Evolutionary conservation across 2,113 vertebrate species (phyloP).

Genomic region (Rhynchopsitta pachyrhyncha): DNA sequence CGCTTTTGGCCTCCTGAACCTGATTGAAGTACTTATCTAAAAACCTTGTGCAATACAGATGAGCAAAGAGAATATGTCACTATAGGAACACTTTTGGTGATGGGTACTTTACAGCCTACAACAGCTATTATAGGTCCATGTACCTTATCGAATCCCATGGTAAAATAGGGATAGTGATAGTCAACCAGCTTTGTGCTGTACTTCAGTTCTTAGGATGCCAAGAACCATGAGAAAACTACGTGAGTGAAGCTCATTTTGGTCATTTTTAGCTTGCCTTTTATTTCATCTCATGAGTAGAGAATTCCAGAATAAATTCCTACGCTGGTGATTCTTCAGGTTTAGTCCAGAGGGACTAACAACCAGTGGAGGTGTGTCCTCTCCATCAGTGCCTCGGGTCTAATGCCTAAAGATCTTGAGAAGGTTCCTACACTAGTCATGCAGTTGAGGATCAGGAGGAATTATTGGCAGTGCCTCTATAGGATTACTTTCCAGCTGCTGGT

Average conservation of each 20-base stretch:
- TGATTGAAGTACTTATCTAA: not conserved
- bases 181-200: not conserved
- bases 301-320: not conserved
- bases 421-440: not conserved
- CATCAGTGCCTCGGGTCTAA: accelerated
- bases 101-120: not conserved
- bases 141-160: not conserved
- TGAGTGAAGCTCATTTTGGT: not conserved
- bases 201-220: not conserved
- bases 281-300: not conserved
- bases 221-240: not conserved
- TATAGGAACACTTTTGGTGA: not conserved
- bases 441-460: not conserved
- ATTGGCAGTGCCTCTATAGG: not conserved
- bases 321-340: not conserved
- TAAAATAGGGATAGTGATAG: not conserved
- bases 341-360: not conserved
- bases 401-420: not conserved
- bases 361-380: not conserved
- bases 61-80: not conserved
- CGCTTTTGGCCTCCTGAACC: not conserved
- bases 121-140: not conserved
- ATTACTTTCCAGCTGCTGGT: not conserved
- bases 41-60: not conserved
- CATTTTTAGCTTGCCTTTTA: not conserved